phyloP scores from a whole-genome alignment of 2,113 vertebrate genomes.

The Lophius piscatorius region DNA sequence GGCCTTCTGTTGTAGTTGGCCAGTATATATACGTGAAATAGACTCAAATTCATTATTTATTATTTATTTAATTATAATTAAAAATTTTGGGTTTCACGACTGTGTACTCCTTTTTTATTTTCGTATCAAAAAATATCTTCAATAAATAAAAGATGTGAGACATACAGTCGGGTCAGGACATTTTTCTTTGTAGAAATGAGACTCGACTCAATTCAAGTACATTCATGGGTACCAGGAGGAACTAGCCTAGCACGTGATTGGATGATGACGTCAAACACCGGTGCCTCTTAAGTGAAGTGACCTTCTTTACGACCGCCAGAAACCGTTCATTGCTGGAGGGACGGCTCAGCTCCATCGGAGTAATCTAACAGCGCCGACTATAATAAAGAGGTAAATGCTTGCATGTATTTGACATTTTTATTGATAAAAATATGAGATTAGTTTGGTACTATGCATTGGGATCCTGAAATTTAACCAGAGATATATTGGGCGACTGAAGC shows the following conservation, averaged over 20 bases:
- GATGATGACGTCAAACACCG: conserved; percentile 59
- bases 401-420: fast-evolving
- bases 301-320: conserved; percentile 62
- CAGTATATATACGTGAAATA: no score
- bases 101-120: no score
- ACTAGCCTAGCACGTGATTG: conserved; percentile 30
- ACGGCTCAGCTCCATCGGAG: fast-evolving
- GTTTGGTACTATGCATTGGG: fast-evolving
- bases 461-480: not conserved
- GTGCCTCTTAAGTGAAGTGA: conserved; percentile 61
- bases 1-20: no score
- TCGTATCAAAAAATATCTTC: fast-evolving
- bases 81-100: no score
- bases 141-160: no score
- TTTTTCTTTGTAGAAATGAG: fast-evolving
- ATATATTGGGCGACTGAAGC: not conserved
- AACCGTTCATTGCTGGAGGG: not conserved
- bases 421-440: fast-evolving
- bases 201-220: not conserved
- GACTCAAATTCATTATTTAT: no score
- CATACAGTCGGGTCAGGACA: not conserved
- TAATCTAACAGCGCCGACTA: not conserved
- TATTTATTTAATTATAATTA: no score
- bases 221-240: fast-evolving
- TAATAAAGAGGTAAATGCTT: conserved; percentile 16